Percentiles rank a stretch among this genome's conserved stretches.
These are phyloP conservation scores for Grammatotria lemairii DNA, from an alignment of 2,113 vertebrate genomes.

Conservation along the genomic window DNA sequence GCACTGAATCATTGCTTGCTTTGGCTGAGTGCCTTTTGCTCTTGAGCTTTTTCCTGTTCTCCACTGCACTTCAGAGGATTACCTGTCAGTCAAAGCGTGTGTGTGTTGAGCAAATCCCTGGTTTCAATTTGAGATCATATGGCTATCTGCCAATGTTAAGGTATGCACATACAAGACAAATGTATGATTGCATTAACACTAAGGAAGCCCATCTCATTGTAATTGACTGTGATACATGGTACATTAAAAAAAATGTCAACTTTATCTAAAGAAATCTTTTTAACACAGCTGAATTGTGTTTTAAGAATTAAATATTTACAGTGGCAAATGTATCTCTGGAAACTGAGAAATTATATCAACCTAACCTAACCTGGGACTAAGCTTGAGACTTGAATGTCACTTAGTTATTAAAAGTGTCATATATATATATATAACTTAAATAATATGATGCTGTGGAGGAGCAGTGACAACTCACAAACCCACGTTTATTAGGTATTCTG, in stretches of 20 bases:
- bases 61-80: neutral
- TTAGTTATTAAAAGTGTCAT: neutral
- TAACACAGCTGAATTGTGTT: neutral
- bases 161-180: neutral
- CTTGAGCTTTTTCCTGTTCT: neutral
- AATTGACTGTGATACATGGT: neutral
- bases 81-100: neutral
- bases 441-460: neutral
- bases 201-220: fast-evolving
- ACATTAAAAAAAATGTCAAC: neutral
- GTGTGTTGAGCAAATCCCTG: neutral
- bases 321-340: neutral
- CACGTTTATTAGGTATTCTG: neutral
- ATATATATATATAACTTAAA: neutral
- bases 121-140: neutral
- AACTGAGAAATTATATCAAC: neutral
- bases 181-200: neutral
- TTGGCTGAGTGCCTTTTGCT: neutral
- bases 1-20: neutral
- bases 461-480: neutral
- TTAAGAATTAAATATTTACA: neutral
- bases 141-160: neutral
- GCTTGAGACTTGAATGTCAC: neutral
- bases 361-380: neutral
- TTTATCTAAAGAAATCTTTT: too few relatives aligned